These are phyloP conservation scores for Ennomos fuscantarius DNA, from an alignment of 2,888 invertebrate genomes.

Conservation along the genomic window DNA sequence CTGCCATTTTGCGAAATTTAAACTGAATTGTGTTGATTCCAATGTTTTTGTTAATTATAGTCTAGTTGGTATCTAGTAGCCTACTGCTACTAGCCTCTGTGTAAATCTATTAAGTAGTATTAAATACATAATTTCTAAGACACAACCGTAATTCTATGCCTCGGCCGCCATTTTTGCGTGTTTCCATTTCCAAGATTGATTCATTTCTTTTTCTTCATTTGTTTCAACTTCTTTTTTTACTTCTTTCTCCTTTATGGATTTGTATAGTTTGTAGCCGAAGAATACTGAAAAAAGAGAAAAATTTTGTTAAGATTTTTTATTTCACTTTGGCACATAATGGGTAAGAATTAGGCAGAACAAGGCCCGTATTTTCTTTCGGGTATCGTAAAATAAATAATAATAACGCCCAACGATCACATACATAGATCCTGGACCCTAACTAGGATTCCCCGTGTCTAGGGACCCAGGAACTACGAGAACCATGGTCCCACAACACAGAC, in stretches of 20 bases:
- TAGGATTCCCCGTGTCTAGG: too few species aligned
- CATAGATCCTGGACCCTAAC: too few species aligned
- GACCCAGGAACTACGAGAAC: too few species aligned
- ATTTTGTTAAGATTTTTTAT: constrained; percentile 1
- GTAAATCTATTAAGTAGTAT: not conserved
- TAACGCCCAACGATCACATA: too few species aligned
- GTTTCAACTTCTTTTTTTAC: constrained; percentile 89
- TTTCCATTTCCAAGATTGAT: constrained; percentile 22
- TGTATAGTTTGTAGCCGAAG: constrained; percentile 94
- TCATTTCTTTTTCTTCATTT: constrained; percentile 92
- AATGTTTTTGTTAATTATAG: not conserved
- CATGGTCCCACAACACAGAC: too few species aligned
- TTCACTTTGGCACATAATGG: too few species aligned
- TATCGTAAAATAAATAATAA: too few species aligned
- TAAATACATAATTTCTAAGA: constrained; percentile 37
- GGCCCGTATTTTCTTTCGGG: too few species aligned
- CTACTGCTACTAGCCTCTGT: not conserved
- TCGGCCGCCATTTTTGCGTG: constrained; percentile 27
- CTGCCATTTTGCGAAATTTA: not conserved
- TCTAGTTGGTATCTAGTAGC: not conserved
- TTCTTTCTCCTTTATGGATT: constrained; percentile 91
- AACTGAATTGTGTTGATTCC: not conserved
- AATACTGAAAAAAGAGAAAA: constrained; percentile 87
- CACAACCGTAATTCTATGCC: constrained; percentile 30
- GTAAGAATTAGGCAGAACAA: too few species aligned